These are phyloP conservation scores for Norana najaformis DNA, from an alignment of 2,888 invertebrate genomes.

Conservation along the genomic window DNA sequence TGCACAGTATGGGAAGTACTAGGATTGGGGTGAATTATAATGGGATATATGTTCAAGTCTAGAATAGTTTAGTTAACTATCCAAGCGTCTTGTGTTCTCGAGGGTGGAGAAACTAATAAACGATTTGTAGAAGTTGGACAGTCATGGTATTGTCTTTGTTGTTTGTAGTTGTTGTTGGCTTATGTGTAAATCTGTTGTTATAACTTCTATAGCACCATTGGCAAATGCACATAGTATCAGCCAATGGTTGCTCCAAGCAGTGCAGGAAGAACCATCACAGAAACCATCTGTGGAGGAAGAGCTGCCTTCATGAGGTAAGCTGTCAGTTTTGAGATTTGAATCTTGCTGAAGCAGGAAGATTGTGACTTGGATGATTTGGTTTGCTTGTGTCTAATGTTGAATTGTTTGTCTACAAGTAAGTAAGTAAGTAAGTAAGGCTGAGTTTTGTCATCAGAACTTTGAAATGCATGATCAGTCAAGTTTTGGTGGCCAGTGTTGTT, in stretches of 20 bases:
- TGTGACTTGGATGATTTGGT: not conserved
- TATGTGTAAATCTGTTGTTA: not conserved
- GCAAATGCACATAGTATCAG: not conserved
- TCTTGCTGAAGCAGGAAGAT: not conserved
- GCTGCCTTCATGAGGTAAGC: not conserved
- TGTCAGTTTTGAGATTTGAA: not conserved
- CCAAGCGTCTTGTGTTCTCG: no score
- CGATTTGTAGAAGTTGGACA: not conserved
- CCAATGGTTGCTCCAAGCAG: slow-evolving; percentile 13
- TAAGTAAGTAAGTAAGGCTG: no score
- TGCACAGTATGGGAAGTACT: no score
- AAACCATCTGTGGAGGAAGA: not conserved
- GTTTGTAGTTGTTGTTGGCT: not conserved
- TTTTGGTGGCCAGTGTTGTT: not conserved
- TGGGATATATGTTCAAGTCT: not conserved
- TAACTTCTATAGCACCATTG: slow-evolving; percentile 13
- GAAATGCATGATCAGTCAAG: no score
- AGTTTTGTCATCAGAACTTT: not conserved
- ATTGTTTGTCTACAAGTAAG: not conserved
- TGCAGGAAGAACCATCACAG: not conserved
- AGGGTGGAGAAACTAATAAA: not conserved
- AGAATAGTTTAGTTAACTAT: not conserved
- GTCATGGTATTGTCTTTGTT: not conserved
- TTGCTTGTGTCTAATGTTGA: not conserved
- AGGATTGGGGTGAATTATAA: no score